These are phyloP conservation scores for Coccyzus lansbergi DNA, from an alignment of 2,797 vertebrate genomes.

Conservation along the genomic window DNA sequence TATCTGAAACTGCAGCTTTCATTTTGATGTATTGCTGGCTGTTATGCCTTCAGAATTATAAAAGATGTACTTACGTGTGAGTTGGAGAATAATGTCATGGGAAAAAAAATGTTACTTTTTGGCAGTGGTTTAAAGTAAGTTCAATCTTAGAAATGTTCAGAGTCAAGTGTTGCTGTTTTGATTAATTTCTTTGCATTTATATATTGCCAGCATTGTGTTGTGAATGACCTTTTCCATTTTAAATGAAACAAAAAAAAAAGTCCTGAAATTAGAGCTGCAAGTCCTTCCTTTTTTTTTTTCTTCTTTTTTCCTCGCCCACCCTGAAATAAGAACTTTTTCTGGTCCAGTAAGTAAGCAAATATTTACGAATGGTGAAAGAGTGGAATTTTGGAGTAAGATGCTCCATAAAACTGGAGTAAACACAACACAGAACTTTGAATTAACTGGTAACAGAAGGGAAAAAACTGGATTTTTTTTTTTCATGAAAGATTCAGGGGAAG, in stretches of 20 bases:
- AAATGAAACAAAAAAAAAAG: background rate
- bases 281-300: no score
- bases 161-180: slow-evolving; percentile 28
- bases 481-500: background rate
- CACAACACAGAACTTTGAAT: background rate
- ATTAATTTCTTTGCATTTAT: slow-evolving; percentile 43
- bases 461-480: fast-evolving
- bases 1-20: slow-evolving; percentile 12
- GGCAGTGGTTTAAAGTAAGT: slow-evolving; percentile 55
- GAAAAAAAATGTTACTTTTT: slow-evolving; percentile 41
- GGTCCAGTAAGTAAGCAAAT: background rate
- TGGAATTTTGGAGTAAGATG: background rate
- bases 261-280: background rate
- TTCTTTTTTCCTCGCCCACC: background rate
- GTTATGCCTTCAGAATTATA: slow-evolving; percentile 40
- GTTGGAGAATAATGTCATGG: slow-evolving; percentile 34
- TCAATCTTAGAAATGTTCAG: slow-evolving; percentile 37
- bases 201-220: background rate
- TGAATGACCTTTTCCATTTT: slow-evolving; percentile 30
- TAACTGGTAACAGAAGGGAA: background rate
- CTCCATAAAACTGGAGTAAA: background rate
- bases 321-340: background rate
- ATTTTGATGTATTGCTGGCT: slow-evolving; percentile 56
- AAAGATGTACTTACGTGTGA: slow-evolving; percentile 53
- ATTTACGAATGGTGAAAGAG: background rate